These are phyloP conservation scores for Zeuzera pyrina DNA, from an alignment of 2,888 invertebrate genomes.

Conservation along the genomic window DNA sequence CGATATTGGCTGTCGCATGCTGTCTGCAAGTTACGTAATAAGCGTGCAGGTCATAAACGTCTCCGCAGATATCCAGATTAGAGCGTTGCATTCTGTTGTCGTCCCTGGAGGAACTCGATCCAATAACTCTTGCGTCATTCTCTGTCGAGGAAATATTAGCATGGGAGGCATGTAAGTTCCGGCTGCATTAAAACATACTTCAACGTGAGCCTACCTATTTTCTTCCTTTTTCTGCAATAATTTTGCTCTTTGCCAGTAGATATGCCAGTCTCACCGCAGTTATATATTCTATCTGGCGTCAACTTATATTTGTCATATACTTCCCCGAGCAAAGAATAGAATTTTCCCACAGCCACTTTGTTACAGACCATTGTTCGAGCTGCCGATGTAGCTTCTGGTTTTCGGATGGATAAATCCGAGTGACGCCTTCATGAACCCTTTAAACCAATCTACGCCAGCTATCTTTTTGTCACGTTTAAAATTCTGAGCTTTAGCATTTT, in stretches of 20 bases:
- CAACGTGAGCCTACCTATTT: conserved; percentile 21
- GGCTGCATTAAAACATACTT: conserved; percentile 21
- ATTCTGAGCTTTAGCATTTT: conserved; percentile 15
- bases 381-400: conserved; percentile 17
- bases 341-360: conserved; percentile 12
- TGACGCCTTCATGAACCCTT: conserved; percentile 15
- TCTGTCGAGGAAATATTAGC: conserved; percentile 24
- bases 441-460: conserved; percentile 15
- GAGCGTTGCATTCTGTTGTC: conserved; percentile 19
- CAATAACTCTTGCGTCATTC: conserved; percentile 21
- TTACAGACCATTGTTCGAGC: conserved; percentile 14
- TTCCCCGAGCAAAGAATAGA: conserved; percentile 15
- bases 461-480: conserved; percentile 14
- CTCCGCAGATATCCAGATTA: conserved; percentile 22
- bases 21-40: no score
- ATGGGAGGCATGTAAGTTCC: conserved; percentile 24
- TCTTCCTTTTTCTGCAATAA: conserved; percentile 19
- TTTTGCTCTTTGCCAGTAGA: conserved; percentile 18
- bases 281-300: conserved; percentile 23
- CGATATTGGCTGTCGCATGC: no score
- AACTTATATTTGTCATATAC: conserved; percentile 17
- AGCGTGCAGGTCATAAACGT: conserved; percentile 12
- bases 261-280: conserved; percentile 26
- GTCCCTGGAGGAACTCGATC: conserved; percentile 25
- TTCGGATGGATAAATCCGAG: conserved; percentile 13